Base-by-base conservation (phyloP, 2,113 vertebrate species). In the Gasterosteus aculeatus region DNA sequence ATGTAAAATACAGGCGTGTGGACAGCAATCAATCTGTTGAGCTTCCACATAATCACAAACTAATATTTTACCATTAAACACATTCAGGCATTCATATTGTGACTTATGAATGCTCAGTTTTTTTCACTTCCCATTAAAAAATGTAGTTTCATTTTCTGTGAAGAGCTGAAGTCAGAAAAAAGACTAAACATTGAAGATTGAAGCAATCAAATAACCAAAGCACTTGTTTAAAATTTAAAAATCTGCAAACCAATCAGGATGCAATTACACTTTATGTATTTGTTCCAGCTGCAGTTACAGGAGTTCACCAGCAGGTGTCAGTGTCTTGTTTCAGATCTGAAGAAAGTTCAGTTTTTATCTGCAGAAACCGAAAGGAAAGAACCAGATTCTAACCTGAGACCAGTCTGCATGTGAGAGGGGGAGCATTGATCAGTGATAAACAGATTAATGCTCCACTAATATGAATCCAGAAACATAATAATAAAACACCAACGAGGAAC, bases 301-400 rank as follows among this genome's bases (percentile, higher is more conserved):
- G 1, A 4, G 1, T 2, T 57, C 19, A 19, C 72, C 84, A 39
- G 53, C 4, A 79, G 68, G 14, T 54, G 72, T 58, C 79, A 72
- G 79, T 44, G 49, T 57, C 10, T 14, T 19, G 0, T 7, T 38
- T 44, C 51, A n/a, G 7, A 3, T 2, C 16, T 22, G 42, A 58
- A 12, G 10, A 42, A 56, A 51, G 35, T 42, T 31, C 38, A 46
- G 10, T 57, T 8, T 12, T 41, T 11, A 42, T 2, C 33, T 22
- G 29, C 10, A 35, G 2, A 38, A 49, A 38, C 54, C 46, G 4
- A 49, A 12, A 51, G 19, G 26, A 3, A 9, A 29, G n/a, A 51
- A 0, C 1, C 12, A 60, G 14, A 47, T 39, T 39, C 51, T 54
- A 1, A 57, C 39, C 39, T 8, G 39, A 46, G 26, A 38, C 16